Conservation (phyloP, 2,797 vertebrate species). For the Coccyzus lansbergi region DNA sequence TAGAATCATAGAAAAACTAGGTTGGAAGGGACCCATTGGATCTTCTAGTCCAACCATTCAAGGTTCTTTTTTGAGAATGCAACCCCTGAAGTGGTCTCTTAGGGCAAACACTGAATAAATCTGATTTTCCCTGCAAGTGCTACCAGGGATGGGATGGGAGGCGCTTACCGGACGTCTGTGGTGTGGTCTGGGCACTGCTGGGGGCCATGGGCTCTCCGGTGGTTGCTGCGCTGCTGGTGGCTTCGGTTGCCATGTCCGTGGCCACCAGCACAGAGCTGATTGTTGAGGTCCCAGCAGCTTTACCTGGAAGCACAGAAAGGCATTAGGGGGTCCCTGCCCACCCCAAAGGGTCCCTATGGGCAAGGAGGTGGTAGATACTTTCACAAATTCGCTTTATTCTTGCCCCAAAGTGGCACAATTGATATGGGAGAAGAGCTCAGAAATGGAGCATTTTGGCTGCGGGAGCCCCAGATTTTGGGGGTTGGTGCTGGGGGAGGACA, state of each 20-base stretch:
- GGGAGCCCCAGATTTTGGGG: fast-evolving
- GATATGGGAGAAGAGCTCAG: not conserved
- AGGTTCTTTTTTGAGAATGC: not conserved
- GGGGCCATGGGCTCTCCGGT: fast-evolving
- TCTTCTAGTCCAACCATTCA: too few relatives aligned
- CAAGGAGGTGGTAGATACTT: not conserved
- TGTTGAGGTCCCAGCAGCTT: fast-evolving
- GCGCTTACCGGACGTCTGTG: not conserved
- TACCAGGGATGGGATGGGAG: fast-evolving
- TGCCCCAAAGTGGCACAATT: not conserved
- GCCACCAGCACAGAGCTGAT: fast-evolving
- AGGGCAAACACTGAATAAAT: too few relatives aligned
- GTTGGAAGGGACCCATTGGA: too few relatives aligned
- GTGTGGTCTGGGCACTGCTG: fast-evolving
- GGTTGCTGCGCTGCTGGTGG: fast-evolving
- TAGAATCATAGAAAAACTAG: too few relatives aligned
- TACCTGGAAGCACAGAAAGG: not conserved
- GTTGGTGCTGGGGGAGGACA: not conserved
- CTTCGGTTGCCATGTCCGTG: fast-evolving
- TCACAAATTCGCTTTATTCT: not conserved
- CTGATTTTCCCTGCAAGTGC: fast-evolving
- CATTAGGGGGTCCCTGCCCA: not conserved
- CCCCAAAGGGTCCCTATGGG: fast-evolving
- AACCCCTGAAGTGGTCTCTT: fast-evolving
- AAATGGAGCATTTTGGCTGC: not conserved